Evolutionary conservation across 2,113 vertebrate genomes (phyloP), one percentile per base, ranked within the genome.

Genomic region (Lanius collurio): DNA sequence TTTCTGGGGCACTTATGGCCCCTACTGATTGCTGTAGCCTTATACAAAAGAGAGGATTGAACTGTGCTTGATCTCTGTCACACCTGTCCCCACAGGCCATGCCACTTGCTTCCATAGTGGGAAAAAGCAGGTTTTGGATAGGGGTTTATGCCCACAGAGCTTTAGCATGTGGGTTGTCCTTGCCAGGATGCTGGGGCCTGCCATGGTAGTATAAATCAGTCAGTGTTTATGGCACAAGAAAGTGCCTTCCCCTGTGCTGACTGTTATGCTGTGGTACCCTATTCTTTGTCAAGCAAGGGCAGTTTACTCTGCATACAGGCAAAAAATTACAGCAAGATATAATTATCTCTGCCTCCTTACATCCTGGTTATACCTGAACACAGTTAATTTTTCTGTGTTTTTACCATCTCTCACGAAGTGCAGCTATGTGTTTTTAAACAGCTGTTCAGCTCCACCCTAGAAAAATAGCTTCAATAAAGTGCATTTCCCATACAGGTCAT

Each of bases 401-500:
- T 84, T 74, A 62, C 46, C 44, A 39, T 64, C 37, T 88, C 79
- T 93, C 70, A 56, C 1, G 2, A 42, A 65, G 60, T 33, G 73
- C 77, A 93, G 90, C 76, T 73, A 60, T 89, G 83, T 20, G 4
- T 73, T 87, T 53, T 89, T 94, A 90, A 95, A 87, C 92, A 96
- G 90, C 92, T 94, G 79, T 64, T 94, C 60, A 71, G 80, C 65
- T 94, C 95, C 93, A 95, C 90, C 94, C 93, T 90, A 83, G 90
- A 94, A 95, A 94, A 96, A 92, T 77, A 83, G 88, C 79, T 94
- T 92, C 93, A 94, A 93, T 96, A 96, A 94, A 79, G 69, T n/a
- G 30, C 60, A 53, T 78, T 92, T 95, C 90, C 94, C 83, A 94
- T 71, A 79, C 86, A 94, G 94, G 92, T 93, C 92, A 86, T 90